Evolutionary conservation across 2,888 invertebrate genomes (phyloP), one percentile per base, ranked within the genome.

Genomic region (Alitta virens): DNA sequence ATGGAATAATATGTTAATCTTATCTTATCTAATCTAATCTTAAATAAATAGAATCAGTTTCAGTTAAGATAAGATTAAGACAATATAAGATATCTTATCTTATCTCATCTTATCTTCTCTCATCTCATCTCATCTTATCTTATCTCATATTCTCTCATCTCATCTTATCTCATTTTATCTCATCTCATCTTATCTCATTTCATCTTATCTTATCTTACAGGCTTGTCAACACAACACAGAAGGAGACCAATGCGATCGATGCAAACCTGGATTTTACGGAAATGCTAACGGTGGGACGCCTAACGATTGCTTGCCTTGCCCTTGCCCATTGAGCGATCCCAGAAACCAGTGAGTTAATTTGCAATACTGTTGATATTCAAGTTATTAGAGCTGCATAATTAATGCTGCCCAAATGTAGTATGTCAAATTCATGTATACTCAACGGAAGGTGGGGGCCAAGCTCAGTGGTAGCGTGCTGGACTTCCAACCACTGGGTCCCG

Each of bases 261-360:
- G 96, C 75, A 87, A 87, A 2, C 84, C 87, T 0, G 94, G 94
- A 52, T 89, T 87, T 59, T 94, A 90, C 77, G 92, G 92, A 0
- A 91, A 94, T 83, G 91, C 91, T 0, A 84, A 86, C 7, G 86
- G 88, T 63, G 91, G 91, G 61, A 86, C 88, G 50, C 85, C 80
- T n/a, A 69, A 71, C 57, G 82, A 88, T 21, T 95, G 95, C 81
- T 85, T 86, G 71, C 85, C 87, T 0, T 93, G 92, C 75, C 90
- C 92, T 0, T 96, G 95, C 75, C 95, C 95, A 2, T 61, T 68
- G 33, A 55, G 64, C 1, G 53, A 51, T 23, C 18, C 43, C n/a
- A 25, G 53, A 5, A 67, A 67, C 64, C 58, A 60, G 64, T 64
- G 27, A 60, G 64, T 61, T n/a, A n/a, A n/a, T n/a, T n/a, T n/a